phyloP scores from a whole-genome alignment of 2,797 vertebrate species.

The Muraenolepis orangiensis region DNA sequence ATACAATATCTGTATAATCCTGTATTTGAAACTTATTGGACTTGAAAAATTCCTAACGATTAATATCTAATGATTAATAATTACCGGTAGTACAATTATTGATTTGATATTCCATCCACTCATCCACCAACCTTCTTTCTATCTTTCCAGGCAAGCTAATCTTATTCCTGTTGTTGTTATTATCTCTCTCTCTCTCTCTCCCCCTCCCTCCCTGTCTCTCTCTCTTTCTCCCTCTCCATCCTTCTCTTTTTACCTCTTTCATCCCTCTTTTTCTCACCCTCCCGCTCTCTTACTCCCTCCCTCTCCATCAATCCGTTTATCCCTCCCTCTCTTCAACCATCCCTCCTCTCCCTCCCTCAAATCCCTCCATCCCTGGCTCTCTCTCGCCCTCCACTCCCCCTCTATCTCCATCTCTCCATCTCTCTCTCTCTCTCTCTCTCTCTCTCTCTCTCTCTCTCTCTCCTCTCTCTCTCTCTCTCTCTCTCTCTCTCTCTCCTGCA shows the following conservation, averaged over 20 bases:
- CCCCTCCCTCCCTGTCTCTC: not conserved
- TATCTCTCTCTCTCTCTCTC: not conserved
- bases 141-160: not conserved
- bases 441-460: conserved; percentile 22
- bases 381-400: not conserved
- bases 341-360: no score
- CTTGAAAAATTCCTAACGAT: not conserved
- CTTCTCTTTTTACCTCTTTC: no score
- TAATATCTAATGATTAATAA: no score
- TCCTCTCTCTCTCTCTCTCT: conserved; percentile 24
- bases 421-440: conserved; percentile 27
- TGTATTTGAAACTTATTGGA: not conserved
- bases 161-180: not conserved
- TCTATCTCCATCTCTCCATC: not conserved
- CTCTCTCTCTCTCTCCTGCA: conserved; percentile 54
- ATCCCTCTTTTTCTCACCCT: no score
- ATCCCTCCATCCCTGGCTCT: not conserved
- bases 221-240: not conserved
- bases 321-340: not conserved
- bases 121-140: not conserved
- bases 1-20: not conserved
- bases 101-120: not conserved
- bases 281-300: no score
- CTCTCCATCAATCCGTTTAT: no score
- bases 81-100: not conserved